Conservation (phyloP, 2,888 invertebrate genomes). For the Papilio elwesi region DNA sequence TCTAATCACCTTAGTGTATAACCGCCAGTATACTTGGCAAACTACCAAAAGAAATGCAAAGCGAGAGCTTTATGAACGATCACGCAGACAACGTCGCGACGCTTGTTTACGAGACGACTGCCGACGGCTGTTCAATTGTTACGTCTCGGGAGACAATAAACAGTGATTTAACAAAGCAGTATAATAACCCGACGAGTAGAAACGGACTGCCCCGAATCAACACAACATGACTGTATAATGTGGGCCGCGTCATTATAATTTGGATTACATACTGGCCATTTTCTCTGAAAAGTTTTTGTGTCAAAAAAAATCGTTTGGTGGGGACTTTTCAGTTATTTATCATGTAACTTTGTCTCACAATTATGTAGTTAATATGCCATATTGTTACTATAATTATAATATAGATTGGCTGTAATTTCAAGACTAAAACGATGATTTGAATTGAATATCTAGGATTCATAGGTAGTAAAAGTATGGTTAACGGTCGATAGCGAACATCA, state of each 20-base stretch:
- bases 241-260: not conserved
- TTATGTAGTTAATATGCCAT: no score
- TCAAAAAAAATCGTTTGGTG: no score
- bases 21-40: conserved; percentile 20
- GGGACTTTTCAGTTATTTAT: no score
- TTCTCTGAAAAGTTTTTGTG: not conserved
- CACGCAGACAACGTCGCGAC: conserved; percentile 30
- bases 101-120: conserved; percentile 29
- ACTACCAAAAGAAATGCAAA: conserved; percentile 27
- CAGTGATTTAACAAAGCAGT: conserved; percentile 35
- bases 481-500: no score
- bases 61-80: conserved; percentile 24
- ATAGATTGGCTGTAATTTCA: no score
- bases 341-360: no score
- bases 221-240: conserved; percentile 6
- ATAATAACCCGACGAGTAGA: conserved; percentile 18
- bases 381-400: no score
- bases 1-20: conserved; percentile 12
- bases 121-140: conserved; percentile 29
- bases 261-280: not conserved
- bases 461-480: no score
- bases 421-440: no score
- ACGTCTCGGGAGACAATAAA: conserved; percentile 36
- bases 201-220: conserved; percentile 22
- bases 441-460: no score